Evolutionary conservation across 2,113 vertebrate genomes (phyloP).

Genomic region (Myotis brandtii): DNA sequence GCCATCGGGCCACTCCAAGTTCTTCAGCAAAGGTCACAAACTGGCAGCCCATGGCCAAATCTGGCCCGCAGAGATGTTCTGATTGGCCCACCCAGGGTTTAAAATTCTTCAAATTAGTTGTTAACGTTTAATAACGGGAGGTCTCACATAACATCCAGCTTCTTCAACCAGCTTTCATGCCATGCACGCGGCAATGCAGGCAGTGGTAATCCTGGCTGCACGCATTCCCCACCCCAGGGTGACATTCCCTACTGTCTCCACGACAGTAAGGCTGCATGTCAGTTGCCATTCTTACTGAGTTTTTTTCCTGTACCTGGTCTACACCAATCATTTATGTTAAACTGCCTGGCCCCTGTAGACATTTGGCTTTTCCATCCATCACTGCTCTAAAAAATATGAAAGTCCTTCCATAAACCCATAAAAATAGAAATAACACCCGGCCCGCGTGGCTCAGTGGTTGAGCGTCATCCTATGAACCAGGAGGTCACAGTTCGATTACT

Average conservation of each 20-base stretch:
- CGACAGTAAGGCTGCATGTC: neutral
- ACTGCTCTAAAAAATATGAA: neutral
- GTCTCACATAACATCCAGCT: neutral
- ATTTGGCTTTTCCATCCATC: neutral
- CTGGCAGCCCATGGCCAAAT: neutral
- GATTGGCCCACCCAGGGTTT: neutral
- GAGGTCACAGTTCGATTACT: too few relatives aligned
- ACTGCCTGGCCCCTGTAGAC: neutral
- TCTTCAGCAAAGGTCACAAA: constrained; percentile 4
- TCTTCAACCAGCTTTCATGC: neutral
- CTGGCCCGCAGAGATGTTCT: neutral
- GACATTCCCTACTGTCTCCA: neutral
- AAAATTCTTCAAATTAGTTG: neutral
- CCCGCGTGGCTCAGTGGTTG: too few relatives aligned
- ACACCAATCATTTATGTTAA: neutral
- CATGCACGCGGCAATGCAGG: fast-evolving
- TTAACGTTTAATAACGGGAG: neutral
- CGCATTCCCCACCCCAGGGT: fast-evolving
- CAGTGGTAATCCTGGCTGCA: neutral
- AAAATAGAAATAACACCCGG: neutral
- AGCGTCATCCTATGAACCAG: too few relatives aligned
- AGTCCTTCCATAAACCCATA: neutral
- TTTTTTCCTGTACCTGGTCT: neutral
- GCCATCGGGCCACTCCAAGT: too few relatives aligned
- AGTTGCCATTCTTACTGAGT: neutral